Percentiles rank a stretch among this genome's conserved stretches.
These are phyloP conservation scores for Alviniconcha marisindica DNA, from an alignment of 1,140 invertebrate genomes.

Conservation along the genomic window DNA sequence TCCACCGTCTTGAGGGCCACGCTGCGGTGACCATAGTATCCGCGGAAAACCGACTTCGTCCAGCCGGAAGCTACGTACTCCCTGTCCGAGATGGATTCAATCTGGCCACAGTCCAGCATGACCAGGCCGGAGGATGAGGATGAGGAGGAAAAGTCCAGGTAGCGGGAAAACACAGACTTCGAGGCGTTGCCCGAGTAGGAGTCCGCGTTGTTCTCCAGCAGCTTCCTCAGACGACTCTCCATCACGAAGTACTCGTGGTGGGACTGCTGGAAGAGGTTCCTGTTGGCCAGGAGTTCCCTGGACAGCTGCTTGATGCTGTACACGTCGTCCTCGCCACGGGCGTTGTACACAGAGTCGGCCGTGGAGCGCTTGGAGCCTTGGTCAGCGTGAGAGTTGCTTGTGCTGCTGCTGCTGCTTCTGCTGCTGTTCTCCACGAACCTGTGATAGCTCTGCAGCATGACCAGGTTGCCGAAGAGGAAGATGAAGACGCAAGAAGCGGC, in stretches of 20 bases:
- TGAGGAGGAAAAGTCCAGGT: slow-evolving; percentile 18
- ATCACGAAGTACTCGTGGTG: slow-evolving; percentile 50
- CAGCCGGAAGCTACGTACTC: slow-evolving; percentile 75
- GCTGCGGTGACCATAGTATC: slow-evolving; percentile 57
- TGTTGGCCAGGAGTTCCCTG: slow-evolving; percentile 32
- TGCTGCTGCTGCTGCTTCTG: background rate
- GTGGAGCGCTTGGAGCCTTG: no score
- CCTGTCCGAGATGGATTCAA: slow-evolving; percentile 59
- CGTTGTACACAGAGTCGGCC: background rate
- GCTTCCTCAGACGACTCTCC: slow-evolving; percentile 59
- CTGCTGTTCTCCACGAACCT: slow-evolving; percentile 39
- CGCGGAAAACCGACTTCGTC: slow-evolving; percentile 78
- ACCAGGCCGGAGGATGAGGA: slow-evolving; percentile 28
- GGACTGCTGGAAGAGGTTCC: slow-evolving; percentile 1
- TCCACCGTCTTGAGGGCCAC: slow-evolving; percentile 78
- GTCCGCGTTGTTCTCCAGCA: slow-evolving; percentile 55
- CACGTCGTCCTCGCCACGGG: background rate
- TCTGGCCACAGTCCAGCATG: slow-evolving; percentile 62
- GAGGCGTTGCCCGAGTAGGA: slow-evolving; percentile 31
- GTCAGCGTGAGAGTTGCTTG: background rate
- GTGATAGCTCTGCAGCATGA: slow-evolving; percentile 51
- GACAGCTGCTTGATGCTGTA: slow-evolving; percentile 28
- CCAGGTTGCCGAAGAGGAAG: slow-evolving; percentile 49
- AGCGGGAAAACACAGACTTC: slow-evolving; percentile 20
- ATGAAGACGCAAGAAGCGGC: slow-evolving; percentile 45